Base-by-base conservation (phyloP, 2,888 invertebrate genomes). In the Leptinotarsa juncta region DNA sequence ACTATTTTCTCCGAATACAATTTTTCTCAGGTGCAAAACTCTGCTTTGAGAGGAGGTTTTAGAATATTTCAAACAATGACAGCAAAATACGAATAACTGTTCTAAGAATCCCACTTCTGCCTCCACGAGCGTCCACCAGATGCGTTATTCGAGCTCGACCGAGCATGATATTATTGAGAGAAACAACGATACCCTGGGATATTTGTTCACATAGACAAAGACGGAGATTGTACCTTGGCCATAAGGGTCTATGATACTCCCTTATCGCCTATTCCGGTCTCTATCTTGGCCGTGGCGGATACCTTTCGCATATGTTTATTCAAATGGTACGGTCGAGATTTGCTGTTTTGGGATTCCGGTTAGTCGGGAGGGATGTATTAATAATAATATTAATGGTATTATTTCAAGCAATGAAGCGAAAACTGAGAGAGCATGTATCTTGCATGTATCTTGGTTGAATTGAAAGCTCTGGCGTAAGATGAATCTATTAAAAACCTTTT, bases 81-180 rank as follows among this genome's bases (percentile, higher is more conserved):
- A 10, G 42, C 42, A 18, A 53, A 53, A n/a, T 53, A 3, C 4
- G 3, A 16, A n/a, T 53, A 7, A 53, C 16, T 53, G n/a, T 49
- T 23, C 51, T 70, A 50, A 51, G 26, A 77, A 83, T 83, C 81
- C 80, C 79, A 79, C 76, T 80, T 65, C 80, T 81, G 81, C 65
- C 67, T 83, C 85, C 84, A 85, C 83, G 83, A 85, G 85, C 85
- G 84, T 86, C 86, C 85, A 83, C 84, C 86, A 86, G 86, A 85
- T 86, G 86, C 86, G 87, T 87, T 87, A 88, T 83, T 87, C 87
- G 86, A 84, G 86, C 86, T 86, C 84, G 86, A 85, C 83, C 83
- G 86, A 85, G 85, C 87, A 85, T 85, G 86, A 88, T 87, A 87
- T 87, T 87, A 87, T 87, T 86, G 87, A 86, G 86, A 85, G 85